Evolutionary conservation across 2,888 invertebrate genomes (phyloP).

Genomic region (Acanthopleura granulata): DNA sequence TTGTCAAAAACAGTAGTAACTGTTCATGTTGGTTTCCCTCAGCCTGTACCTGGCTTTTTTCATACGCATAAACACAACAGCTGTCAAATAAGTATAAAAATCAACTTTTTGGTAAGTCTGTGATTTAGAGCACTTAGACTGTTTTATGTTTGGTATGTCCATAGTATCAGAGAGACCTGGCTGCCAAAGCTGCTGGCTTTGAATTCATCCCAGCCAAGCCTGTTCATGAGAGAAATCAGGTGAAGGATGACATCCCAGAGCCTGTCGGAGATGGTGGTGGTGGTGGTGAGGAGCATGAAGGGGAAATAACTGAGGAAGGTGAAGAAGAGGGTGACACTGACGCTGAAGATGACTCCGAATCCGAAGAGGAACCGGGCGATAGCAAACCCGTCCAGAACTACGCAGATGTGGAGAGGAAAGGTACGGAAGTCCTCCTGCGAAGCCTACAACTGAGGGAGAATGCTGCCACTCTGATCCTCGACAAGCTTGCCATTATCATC

Average conservation of each 20-base stretch:
- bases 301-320: constrained; percentile 27
- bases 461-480: constrained; percentile 58
- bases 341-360: neutral
- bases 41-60: no score
- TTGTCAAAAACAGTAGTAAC: no score
- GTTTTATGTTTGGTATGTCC: no score
- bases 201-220: constrained; percentile 62
- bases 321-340: constrained; percentile 27
- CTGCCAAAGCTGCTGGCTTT: constrained; percentile 64
- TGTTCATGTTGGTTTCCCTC: no score
- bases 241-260: constrained; percentile 25
- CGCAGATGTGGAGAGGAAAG: constrained; percentile 44
- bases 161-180: constrained; percentile 54
- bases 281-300: constrained; percentile 24
- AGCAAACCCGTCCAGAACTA: constrained; percentile 23
- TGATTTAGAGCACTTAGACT: no score
- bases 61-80: no score
- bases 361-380: constrained; percentile 16
- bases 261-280: constrained; percentile 26
- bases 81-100: no score
- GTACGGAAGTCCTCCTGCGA: constrained; percentile 64
- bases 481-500: constrained; percentile 55
- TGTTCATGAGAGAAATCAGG: constrained; percentile 35
- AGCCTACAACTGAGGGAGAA: constrained; percentile 61
- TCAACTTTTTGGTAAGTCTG: no score